Conservation (phyloP, 2,797 vertebrate genomes). For the Margarornis squamiger region DNA sequence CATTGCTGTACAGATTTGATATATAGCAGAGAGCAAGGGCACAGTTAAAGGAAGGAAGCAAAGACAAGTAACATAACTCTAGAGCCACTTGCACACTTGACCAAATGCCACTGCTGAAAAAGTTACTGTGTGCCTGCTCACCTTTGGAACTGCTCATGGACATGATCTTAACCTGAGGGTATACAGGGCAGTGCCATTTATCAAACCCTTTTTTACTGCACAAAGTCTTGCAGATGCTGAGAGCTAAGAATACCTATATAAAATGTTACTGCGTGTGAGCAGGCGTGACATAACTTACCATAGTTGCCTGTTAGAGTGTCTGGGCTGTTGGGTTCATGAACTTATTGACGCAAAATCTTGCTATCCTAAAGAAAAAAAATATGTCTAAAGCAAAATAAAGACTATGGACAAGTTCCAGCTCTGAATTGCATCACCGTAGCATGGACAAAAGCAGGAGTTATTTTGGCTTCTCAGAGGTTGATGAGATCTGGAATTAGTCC, state of each 20-base stretch:
- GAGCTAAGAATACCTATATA: neutral
- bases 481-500: neutral
- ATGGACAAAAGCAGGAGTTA: neutral
- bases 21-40: neutral
- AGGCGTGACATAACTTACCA: neutral
- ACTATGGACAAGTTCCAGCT: neutral
- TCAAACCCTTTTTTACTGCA: neutral
- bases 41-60: neutral
- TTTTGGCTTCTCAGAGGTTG: neutral
- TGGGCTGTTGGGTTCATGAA: neutral
- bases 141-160: neutral
- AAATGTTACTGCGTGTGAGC: neutral
- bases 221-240: neutral
- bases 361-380: neutral
- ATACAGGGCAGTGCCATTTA: neutral
- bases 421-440: neutral
- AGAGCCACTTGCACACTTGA: neutral
- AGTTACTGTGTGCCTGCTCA: neutral
- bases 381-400: neutral
- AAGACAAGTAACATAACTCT: neutral
- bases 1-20: neutral
- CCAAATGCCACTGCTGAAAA: neutral
- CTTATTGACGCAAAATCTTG: neutral
- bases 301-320: neutral
- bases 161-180: neutral